phyloP scores from a whole-genome alignment of 2,113 vertebrate species.

The Malurus elegans region DNA sequence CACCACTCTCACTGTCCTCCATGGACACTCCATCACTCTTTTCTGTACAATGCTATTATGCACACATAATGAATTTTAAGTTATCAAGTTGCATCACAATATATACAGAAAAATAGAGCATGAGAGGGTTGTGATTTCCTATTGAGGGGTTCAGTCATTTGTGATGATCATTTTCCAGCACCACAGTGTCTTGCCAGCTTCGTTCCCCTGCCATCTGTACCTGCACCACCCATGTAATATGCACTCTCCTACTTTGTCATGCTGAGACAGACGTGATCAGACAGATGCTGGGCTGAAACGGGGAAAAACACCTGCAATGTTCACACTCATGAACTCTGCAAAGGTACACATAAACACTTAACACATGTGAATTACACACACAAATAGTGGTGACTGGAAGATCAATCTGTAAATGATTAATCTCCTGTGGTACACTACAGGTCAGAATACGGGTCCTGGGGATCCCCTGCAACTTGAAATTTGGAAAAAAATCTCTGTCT shows the following conservation, averaged over 20 bases:
- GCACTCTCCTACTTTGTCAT: background rate
- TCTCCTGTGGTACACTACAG: background rate
- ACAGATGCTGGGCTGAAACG: background rate
- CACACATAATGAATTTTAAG: background rate
- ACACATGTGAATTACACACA: background rate
- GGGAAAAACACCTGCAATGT: background rate
- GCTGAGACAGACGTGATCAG: background rate
- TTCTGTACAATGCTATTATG: background rate
- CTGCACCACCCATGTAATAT: background rate
- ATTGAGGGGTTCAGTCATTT: background rate
- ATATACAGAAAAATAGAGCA: background rate
- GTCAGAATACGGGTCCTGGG: background rate
- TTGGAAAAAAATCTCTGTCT: background rate
- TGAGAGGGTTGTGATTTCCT: background rate
- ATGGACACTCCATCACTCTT: background rate
- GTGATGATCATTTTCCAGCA: background rate
- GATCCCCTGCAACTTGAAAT: background rate
- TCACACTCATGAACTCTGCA: background rate
- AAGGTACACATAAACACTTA: background rate
- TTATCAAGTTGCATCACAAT: background rate
- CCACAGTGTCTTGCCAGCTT: background rate
- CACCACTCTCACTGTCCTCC: accelerated
- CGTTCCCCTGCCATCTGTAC: accelerated
- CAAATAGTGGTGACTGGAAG: background rate
- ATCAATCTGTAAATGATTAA: background rate